Evolutionary conservation across 2,113 vertebrate genomes (phyloP).

Genomic region (Elanus axillaris): DNA sequence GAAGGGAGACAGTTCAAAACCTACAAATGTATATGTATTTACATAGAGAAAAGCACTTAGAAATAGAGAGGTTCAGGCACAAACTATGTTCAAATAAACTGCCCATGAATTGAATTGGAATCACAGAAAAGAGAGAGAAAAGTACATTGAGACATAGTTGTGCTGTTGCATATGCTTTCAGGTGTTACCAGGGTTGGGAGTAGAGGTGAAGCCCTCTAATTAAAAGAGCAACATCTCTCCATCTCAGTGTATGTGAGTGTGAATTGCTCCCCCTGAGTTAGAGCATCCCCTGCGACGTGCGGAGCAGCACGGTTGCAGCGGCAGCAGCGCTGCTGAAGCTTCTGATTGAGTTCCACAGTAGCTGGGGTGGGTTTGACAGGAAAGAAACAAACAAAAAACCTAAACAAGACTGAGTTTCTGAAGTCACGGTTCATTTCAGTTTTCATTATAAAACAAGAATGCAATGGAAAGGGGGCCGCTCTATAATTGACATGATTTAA

Average conservation of each 20-base stretch:
- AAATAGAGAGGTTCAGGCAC: background rate
- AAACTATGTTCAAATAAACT: background rate
- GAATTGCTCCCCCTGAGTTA: background rate
- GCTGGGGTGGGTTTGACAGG: background rate
- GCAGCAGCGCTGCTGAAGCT: background rate
- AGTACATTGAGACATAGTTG: background rate
- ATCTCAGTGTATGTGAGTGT: background rate
- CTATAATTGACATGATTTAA: background rate
- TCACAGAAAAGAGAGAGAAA: background rate
- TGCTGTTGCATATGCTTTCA: background rate
- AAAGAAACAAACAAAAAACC: background rate
- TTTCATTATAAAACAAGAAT: background rate
- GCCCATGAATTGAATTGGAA: background rate
- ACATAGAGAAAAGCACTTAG: background rate
- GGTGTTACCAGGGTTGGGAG: background rate
- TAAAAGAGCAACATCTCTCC: constrained; percentile 9
- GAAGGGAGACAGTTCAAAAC: background rate
- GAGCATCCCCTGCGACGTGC: background rate
- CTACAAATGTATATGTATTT: background rate
- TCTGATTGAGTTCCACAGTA: background rate
- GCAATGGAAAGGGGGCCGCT: background rate
- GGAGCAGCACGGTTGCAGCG: background rate
- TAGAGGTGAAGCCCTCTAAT: background rate
- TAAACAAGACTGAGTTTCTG: background rate
- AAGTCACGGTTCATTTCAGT: background rate